A percentile compares a stretch with the other conserved stretches of the same genome.
Conservation (phyloP, 2,113 vertebrate genomes). For the Melanostigma gelatinosum region DNA sequence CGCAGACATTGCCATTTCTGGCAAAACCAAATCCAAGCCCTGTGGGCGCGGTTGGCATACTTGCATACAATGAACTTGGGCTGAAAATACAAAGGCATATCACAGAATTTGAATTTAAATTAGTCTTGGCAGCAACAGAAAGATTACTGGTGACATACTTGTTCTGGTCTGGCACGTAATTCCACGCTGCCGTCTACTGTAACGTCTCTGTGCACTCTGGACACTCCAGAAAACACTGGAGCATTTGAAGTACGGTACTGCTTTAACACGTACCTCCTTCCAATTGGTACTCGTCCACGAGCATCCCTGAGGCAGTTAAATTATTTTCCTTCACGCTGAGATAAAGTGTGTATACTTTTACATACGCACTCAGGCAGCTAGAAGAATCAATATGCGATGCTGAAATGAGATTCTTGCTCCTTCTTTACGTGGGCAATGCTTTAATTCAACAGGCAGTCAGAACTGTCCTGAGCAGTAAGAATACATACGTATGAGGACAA, state of each 20-base stretch:
- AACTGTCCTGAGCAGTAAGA: not conserved
- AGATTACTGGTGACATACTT: conserved; percentile 13
- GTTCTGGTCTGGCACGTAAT: conserved; percentile 14
- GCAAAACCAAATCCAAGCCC: not conserved
- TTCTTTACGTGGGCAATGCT: conserved; percentile 15
- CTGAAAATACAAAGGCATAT: conserved; percentile 12
- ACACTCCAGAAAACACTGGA: conserved; percentile 43
- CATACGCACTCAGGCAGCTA: conserved; percentile 22
- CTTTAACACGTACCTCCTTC: conserved; percentile 62
- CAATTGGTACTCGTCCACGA: conserved; percentile 47
- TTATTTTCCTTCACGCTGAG: conserved; percentile 44
- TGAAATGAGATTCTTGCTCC: conserved; percentile 40
- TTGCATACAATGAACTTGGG: not conserved
- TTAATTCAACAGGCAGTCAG: conserved; percentile 18
- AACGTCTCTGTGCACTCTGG: conserved; percentile 26
- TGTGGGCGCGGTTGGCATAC: not conserved
- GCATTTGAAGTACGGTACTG: conserved; percentile 67
- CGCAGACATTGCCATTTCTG: not conserved
- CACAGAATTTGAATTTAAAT: conserved; percentile 10
- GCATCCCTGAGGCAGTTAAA: conserved; percentile 37
- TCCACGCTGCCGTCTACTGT: conserved; percentile 29
- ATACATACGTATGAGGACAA: conserved; percentile 5
- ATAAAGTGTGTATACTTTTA: conserved; percentile 47
- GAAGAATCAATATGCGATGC: conserved; percentile 34
- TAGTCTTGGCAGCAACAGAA: conserved; percentile 9